Evolutionary conservation across 2,888 invertebrate species (phyloP).

Genomic region (Folsomia candida): DNA sequence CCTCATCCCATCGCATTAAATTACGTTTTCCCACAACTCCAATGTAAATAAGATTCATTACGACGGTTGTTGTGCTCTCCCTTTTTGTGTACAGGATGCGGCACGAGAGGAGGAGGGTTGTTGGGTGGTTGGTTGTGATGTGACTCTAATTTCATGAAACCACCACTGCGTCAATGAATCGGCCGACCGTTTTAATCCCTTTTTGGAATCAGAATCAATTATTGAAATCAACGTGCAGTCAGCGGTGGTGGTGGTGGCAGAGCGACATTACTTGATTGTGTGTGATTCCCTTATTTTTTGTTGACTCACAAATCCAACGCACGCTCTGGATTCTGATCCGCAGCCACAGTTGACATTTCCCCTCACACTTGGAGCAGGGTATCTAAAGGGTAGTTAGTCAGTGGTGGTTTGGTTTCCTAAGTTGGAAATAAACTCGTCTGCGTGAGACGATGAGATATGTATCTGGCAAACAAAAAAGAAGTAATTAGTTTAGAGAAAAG

Average conservation of each 20-base stretch:
- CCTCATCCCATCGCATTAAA: conserved; percentile 4
- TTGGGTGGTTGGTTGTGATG: not conserved
- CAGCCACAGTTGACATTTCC: too few species aligned
- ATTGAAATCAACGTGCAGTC: not conserved
- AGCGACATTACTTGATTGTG: not conserved
- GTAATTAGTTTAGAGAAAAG: not conserved
- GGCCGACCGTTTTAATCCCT: not conserved
- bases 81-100: not conserved
- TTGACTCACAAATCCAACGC: not conserved
- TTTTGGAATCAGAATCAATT: not conserved
- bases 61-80: not conserved
- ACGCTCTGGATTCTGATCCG: not conserved
- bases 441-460: not conserved
- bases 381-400: too few species aligned
- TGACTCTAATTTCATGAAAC: conserved; percentile 1
- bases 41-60: conserved; percentile 1
- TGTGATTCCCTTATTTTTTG: not conserved
- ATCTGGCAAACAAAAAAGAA: not conserved
- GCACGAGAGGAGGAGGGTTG: not conserved
- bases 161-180: not conserved
- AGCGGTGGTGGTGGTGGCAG: not conserved
- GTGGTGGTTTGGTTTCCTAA: not conserved
- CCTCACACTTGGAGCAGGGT: too few species aligned
- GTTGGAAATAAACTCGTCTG: not conserved
- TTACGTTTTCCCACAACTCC: not conserved